Percentiles rank a stretch among this genome's conserved stretches.
phyloP scores from a whole-genome alignment of 53 echinoderm and acorn worm species.

The Paelopatides confundens region DNA sequence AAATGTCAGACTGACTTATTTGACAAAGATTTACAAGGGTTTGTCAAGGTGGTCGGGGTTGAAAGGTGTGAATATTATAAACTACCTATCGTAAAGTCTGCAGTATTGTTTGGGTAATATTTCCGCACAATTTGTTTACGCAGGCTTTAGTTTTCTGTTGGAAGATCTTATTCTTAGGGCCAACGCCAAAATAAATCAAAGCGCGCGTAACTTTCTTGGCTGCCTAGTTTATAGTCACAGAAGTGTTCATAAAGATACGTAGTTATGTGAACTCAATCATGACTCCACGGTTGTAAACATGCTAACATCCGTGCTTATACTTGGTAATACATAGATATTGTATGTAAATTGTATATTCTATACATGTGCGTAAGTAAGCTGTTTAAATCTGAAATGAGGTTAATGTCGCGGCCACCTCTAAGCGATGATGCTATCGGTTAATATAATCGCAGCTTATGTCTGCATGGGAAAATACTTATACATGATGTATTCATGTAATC shows the following conservation, averaged over 20 bases:
- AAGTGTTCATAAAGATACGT: neutral
- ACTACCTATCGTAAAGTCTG: constrained; percentile 27
- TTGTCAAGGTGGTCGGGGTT: constrained; percentile 32
- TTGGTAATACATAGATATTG: neutral
- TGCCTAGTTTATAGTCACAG: neutral
- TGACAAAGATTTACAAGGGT: constrained; percentile 29
- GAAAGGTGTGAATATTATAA: constrained; percentile 49
- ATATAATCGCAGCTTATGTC: too few relatives aligned
- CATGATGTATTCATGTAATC: too few relatives aligned
- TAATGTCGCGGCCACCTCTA: constrained; percentile 5
- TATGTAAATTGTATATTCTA: neutral
- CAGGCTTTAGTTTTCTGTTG: constrained; percentile 9
- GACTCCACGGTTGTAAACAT: neutral
- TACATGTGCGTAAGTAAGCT: constrained; percentile 14
- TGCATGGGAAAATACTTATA: too few relatives aligned
- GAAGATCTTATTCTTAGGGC: neutral
- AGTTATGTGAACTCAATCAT: constrained; percentile 17
- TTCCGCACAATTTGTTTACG: constrained; percentile 39
- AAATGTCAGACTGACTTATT: constrained; percentile 31
- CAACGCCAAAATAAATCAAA: constrained; percentile 12
- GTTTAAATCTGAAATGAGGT: neutral
- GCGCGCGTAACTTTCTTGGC: neutral
- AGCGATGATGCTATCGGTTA: neutral
- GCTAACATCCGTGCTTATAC: neutral
- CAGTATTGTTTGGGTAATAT: constrained; percentile 46